A percentile compares a stretch with the other conserved stretches of the same genome.
These are phyloP conservation scores for Plutomurus gul DNA, from an alignment of 1,140 invertebrate species.

Conservation along the genomic window DNA sequence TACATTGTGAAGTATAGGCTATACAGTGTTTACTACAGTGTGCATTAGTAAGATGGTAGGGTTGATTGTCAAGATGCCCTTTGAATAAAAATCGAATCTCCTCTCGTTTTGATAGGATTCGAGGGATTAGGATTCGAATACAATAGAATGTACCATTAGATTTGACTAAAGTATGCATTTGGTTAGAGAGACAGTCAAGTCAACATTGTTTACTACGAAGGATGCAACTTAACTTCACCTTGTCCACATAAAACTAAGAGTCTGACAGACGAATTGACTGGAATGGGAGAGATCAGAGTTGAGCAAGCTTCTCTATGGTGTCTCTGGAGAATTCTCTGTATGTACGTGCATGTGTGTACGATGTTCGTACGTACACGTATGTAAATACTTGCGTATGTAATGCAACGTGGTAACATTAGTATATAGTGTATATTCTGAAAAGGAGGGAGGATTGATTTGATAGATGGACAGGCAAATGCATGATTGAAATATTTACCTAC, in stretches of 20 bases:
- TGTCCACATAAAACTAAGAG: not conserved
- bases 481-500: constrained; percentile 28
- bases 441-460: constrained; percentile 16
- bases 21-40: not conserved
- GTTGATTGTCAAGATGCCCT: not conserved
- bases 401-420: too few relatives aligned
- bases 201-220: not conserved
- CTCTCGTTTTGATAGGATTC: constrained; percentile 23
- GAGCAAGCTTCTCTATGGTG: too few relatives aligned
- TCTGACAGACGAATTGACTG: not conserved
- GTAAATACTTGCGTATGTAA: too few relatives aligned
- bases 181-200: not conserved
- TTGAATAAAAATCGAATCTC: constrained; percentile 7
- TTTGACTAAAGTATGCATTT: constrained; percentile 5
- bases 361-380: too few relatives aligned
- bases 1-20: not conserved
- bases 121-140: constrained; percentile 18
- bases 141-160: constrained; percentile 23
- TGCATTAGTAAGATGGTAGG: not conserved
- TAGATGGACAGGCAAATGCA: constrained; percentile 7
- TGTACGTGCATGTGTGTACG: too few relatives aligned
- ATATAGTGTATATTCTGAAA: not conserved
- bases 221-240: not conserved
- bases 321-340: too few relatives aligned
- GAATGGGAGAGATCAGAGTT: not conserved